Conservation (phyloP, 1,140 invertebrate genomes). For the Dryas iulia region DNA sequence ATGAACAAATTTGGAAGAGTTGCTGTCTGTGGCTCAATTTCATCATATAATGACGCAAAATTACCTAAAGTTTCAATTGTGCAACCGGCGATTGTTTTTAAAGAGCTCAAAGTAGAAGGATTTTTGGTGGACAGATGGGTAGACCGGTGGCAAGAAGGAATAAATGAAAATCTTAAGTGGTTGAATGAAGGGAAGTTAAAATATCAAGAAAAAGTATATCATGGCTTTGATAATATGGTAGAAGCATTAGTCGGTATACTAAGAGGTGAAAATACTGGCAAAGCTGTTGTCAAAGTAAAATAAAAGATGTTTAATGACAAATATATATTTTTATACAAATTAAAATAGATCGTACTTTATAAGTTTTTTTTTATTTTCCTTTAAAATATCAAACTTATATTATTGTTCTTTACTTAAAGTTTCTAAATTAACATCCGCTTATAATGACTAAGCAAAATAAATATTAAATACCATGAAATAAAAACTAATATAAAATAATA, state of each 20-base stretch:
- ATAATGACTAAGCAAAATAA: no score
- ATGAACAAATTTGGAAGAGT: slow-evolving; percentile 84
- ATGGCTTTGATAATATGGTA: slow-evolving; percentile 87
- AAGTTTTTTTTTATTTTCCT: not conserved
- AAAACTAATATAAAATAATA: no score
- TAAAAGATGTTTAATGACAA: slow-evolving; percentile 15
- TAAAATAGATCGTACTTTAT: not conserved
- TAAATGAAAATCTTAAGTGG: slow-evolving; percentile 82
- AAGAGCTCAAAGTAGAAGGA: slow-evolving; percentile 84
- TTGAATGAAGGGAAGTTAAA: slow-evolving; percentile 84
- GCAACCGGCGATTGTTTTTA: slow-evolving; percentile 68
- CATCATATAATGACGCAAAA: slow-evolving; percentile 79
- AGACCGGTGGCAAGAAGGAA: slow-evolving; percentile 82
- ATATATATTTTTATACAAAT: not conserved
- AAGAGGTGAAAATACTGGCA: slow-evolving; percentile 83
- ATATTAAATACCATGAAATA: no score
- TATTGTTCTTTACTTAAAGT: not conserved
- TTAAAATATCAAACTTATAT: not conserved
- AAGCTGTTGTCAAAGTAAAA: slow-evolving; percentile 83
- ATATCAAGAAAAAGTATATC: slow-evolving; percentile 82
- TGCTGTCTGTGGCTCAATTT: slow-evolving; percentile 84
- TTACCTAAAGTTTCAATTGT: slow-evolving; percentile 66
- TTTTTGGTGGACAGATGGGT: slow-evolving; percentile 83
- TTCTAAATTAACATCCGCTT: no score
- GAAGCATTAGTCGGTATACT: slow-evolving; percentile 83